Evolutionary conservation across 2,797 vertebrate genomes (phyloP), one percentile per base, ranked within the genome.

Genomic region (Hydrophis major): DNA sequence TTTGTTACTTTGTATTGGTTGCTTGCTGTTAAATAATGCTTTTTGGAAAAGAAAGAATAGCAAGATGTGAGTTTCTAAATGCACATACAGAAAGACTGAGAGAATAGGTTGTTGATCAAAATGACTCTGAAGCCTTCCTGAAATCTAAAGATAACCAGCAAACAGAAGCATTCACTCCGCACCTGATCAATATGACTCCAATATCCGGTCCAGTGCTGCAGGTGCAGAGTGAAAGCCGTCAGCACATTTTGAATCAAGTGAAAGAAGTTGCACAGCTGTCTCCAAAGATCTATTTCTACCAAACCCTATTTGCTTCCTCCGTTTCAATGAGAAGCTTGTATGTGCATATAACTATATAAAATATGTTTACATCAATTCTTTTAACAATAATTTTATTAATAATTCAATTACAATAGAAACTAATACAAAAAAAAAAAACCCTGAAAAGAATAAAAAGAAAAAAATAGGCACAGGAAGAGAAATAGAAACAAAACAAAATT

Each of bases 151-250:
- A 47, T 91, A 91, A 55, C 20, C 47, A 91, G 74, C 25, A 42
- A 42, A 0, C 3, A 0, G 8, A 95, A 74, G 57, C n/a, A 42
- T 87, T 96, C 96, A 95, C 93, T 96, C 14, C 0, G 3, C 95
- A 94, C 91, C 93, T 69, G 87, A 91, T 93, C 93, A 74, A 0
- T 2, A 20, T 60, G 28, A 69, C 78, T 95, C 56, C 93, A 86
- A 66, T 90, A 92, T 88, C 95, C 0, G 0, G 8, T 89, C 55
- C 55, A 92, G 0, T n/a, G 28, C 18, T 1, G 55, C 90, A 78
- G 83, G 92, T 92, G 94, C n/a, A 69, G 95, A 96, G 11, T 94
- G 94, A 96, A 92, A 94, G 91, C 83, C 5, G 0, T 94, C 95
- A 95, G 93, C 94, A 47, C 93, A 28, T 95, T 92, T 27, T 47